Evolutionary conservation across 2,797 vertebrate species (phyloP).

Genomic region (Sparidentex hasta): DNA sequence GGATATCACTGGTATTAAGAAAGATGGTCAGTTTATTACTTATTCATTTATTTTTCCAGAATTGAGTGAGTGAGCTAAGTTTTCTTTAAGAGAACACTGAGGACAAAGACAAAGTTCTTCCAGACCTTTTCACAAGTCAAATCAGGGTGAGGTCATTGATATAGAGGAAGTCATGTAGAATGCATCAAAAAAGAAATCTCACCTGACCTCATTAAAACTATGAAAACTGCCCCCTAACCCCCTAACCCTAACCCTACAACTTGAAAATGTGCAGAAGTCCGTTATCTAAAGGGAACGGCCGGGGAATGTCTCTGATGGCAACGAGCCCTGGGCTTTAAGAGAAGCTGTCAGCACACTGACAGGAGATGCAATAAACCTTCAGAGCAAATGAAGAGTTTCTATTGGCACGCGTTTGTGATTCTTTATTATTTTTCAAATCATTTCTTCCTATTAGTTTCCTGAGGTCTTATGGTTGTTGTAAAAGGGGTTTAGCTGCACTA

Average conservation of each 20-base stretch:
- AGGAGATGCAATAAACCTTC: background rate
- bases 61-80: background rate
- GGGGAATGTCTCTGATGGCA: background rate
- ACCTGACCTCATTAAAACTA: background rate
- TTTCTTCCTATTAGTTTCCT: background rate
- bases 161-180: background rate
- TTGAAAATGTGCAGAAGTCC: background rate
- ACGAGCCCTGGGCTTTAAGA: background rate
- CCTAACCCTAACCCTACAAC: background rate
- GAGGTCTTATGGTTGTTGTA: background rate
- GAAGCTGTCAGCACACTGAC: slow-evolving; percentile 11
- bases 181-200: background rate
- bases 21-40: background rate
- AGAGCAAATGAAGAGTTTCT: background rate
- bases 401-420: slow-evolving; percentile 4
- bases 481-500: background rate
- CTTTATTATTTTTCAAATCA: background rate
- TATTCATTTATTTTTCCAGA: background rate
- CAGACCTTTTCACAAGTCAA: background rate
- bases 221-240: too few species aligned
- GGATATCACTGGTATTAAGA: too few species aligned
- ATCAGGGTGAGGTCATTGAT: background rate
- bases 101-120: background rate
- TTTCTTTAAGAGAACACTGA: background rate
- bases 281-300: slow-evolving; percentile 1